Percentiles rank a stretch among this genome's conserved stretches.
phyloP scores from a whole-genome alignment of 2,113 vertebrate species.

The Gambusia affinis region DNA sequence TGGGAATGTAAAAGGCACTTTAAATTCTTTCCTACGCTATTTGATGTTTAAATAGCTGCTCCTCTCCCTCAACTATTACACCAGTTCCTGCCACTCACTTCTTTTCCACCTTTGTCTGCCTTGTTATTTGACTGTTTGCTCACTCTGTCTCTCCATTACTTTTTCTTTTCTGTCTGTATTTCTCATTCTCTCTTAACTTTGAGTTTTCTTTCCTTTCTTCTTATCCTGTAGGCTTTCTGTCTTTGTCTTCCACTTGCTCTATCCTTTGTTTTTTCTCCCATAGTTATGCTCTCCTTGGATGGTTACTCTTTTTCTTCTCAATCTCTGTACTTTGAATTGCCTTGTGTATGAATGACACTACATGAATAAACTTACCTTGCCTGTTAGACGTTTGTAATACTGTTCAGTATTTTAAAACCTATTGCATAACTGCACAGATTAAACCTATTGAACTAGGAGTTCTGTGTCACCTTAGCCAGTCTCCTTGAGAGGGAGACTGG shows the following conservation, averaged over 20 bases:
- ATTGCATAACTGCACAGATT: no score
- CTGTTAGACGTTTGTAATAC: no score
- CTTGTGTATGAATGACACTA: background rate
- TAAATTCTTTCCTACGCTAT: slow-evolving; percentile 48
- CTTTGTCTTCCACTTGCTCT: background rate
- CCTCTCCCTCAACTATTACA: background rate
- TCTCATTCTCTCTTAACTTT: background rate
- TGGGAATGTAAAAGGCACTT: slow-evolving; percentile 55
- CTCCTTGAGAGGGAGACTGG: no score
- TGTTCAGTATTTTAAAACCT: no score
- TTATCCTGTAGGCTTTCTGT: background rate
- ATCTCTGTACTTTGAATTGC: background rate
- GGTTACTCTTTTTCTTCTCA: background rate
- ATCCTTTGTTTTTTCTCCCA: background rate
- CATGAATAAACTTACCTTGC: no score
- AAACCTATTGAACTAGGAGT: no score
- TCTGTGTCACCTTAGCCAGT: no score
- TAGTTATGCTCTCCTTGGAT: background rate
- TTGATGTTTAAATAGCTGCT: slow-evolving; percentile 54
- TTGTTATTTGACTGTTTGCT: slow-evolving; percentile 18
- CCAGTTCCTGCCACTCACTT: background rate
- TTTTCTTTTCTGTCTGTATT: slow-evolving; percentile 1
- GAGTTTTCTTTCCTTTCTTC: background rate
- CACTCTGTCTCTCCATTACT: slow-evolving; percentile 6
- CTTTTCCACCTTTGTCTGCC: background rate